Conservation (phyloP, 2,888 invertebrate species). For the Autographa gamma region DNA sequence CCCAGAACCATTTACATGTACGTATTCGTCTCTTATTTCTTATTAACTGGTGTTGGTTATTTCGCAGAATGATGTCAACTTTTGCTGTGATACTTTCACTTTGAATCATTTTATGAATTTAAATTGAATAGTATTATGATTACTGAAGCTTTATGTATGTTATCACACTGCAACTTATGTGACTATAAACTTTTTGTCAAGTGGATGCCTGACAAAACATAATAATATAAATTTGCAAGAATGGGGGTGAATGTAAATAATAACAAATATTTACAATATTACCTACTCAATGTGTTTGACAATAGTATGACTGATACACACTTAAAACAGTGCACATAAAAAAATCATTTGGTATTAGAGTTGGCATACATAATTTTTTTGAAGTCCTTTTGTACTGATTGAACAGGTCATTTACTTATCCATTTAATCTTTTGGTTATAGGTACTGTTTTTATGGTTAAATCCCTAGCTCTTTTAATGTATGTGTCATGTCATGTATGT, state of each 20-base stretch:
- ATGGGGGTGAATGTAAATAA: slow-evolving; percentile 53
- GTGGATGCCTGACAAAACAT: slow-evolving; percentile 12
- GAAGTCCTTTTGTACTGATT: background rate
- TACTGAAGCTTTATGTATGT: slow-evolving; percentile 20
- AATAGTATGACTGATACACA: background rate
- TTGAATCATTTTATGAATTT: slow-evolving; percentile 53
- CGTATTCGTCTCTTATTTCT: slow-evolving; percentile 54
- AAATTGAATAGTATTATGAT: slow-evolving; percentile 18
- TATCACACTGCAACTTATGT: slow-evolving; percentile 12
- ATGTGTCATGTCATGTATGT: background rate
- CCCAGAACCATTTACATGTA: slow-evolving; percentile 52
- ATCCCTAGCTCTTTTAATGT: background rate
- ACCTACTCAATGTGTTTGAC: slow-evolving; percentile 11
- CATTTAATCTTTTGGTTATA: background rate
- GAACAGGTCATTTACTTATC: background rate
- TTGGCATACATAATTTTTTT: background rate
- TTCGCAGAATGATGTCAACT: slow-evolving; percentile 74
- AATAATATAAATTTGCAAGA: slow-evolving; percentile 16
- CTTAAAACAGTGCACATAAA: background rate
- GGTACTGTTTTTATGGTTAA: background rate
- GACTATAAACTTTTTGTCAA: slow-evolving; percentile 10
- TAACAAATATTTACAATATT: slow-evolving; percentile 40
- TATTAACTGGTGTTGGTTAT: slow-evolving; percentile 54
- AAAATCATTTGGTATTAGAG: background rate
- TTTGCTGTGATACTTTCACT: slow-evolving; percentile 73